A percentile compares a stretch with the other conserved stretches of the same genome.
phyloP scores from a whole-genome alignment of 2,797 vertebrate genomes.

The Chloroceryle inda region DNA sequence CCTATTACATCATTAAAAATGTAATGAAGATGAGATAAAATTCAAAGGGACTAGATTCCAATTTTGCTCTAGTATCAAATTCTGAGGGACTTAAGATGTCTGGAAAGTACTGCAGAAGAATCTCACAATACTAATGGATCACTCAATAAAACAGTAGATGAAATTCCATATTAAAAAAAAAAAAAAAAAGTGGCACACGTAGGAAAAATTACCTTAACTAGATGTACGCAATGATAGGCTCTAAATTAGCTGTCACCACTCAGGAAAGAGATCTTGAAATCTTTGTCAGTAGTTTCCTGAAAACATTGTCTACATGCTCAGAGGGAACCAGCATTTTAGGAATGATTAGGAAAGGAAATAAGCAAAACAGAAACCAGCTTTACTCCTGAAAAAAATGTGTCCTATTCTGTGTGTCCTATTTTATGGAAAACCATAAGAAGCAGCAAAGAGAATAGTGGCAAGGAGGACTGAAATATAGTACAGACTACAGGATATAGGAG shows the following conservation, averaged over 20 bases:
- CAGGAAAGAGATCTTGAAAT: background rate
- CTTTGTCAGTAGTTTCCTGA: background rate
- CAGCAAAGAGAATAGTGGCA: background rate
- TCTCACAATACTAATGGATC: background rate
- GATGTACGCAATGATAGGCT: background rate
- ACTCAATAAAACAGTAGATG: background rate
- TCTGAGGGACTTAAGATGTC: background rate
- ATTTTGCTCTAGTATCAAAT: background rate
- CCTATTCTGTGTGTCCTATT: background rate
- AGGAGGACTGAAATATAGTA: background rate
- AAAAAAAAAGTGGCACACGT: background rate
- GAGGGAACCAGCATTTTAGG: background rate
- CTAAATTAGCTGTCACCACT: conserved; percentile 8
- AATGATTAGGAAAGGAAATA: background rate
- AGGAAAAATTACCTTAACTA: conserved; percentile 35
- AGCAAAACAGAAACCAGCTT: background rate
- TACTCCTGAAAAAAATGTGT: background rate
- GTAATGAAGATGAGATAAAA: background rate
- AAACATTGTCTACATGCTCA: background rate
- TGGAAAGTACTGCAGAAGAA: background rate
- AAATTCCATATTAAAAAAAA: background rate
- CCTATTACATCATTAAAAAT: background rate
- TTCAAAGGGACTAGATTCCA: background rate
- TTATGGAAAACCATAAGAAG: background rate
- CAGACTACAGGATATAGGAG: background rate